Evolutionary conservation across 2,113 vertebrate genomes (phyloP).

Genomic region (Melospiza melodia): DNA sequence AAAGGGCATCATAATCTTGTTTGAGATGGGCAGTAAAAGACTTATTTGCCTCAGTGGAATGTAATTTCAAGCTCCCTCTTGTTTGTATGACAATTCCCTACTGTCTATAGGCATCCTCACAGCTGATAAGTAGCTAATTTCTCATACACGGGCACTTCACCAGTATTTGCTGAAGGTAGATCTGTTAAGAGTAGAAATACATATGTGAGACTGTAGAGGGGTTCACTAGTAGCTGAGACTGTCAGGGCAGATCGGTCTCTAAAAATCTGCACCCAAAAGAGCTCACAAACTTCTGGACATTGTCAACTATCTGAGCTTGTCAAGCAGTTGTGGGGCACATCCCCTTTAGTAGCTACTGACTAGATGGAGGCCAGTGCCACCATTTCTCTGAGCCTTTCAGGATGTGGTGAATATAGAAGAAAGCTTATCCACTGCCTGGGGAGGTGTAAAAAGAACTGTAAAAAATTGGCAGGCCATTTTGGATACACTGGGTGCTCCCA

Average conservation of each 20-base stretch:
- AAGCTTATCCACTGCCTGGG: neutral
- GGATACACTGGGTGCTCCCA: neutral
- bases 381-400: neutral
- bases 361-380: neutral
- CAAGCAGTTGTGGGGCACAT: neutral
- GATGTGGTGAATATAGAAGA: neutral
- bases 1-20: neutral
- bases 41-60: neutral
- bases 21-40: neutral
- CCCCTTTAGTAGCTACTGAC: neutral
- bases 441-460: neutral
- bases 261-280: neutral
- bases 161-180: neutral
- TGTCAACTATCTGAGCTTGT: neutral
- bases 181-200: neutral
- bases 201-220: neutral
- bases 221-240: neutral
- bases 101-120: neutral
- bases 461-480: neutral
- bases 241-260: fast-evolving
- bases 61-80: neutral
- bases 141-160: neutral
- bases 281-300: neutral
- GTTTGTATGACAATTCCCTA: fast-evolving
- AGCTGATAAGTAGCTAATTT: neutral